Conservation (phyloP, 2,888 invertebrate species). For the Lasioglossum morio region DNA sequence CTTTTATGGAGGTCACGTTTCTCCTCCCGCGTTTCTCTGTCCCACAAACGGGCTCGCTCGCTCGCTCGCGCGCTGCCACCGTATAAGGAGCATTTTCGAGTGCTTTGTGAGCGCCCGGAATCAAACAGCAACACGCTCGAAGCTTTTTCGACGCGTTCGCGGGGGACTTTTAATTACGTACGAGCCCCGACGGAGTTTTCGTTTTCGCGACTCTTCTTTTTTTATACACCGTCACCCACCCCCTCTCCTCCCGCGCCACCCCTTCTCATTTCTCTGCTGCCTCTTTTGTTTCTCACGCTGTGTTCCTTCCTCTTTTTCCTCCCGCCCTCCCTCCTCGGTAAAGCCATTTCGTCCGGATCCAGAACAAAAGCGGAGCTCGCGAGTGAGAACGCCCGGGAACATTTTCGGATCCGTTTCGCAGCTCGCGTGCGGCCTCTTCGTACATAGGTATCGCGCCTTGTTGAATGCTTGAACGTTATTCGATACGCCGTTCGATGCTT, state of each 20-base stretch:
- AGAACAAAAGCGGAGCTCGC: constrained; percentile 11
- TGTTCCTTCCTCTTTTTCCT: neutral
- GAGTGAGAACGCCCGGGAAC: neutral
- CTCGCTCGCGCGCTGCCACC: neutral
- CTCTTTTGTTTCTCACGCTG: neutral
- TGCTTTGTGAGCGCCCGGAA: constrained; percentile 47
- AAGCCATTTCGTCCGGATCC: neutral
- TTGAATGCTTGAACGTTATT: neutral
- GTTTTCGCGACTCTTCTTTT: constrained; percentile 9
- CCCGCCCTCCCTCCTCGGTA: neutral
- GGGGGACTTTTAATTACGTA: constrained; percentile 62
- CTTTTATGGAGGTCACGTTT: constrained; percentile 58
- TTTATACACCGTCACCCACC: neutral
- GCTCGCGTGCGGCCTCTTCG: neutral
- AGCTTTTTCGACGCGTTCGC: constrained; percentile 49
- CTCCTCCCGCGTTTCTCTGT: neutral
- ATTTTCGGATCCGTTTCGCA: neutral
- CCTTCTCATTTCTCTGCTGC: neutral
- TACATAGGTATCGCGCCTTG: neutral
- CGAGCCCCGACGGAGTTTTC: constrained; percentile 36
- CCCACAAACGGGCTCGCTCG: neutral
- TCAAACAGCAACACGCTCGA: constrained; percentile 58
- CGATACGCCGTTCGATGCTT: neutral
- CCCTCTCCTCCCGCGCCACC: neutral
- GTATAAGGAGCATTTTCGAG: constrained; percentile 61